Base-by-base conservation (phyloP, 2,113 vertebrate species). In the Hippolais icterina region DNA sequence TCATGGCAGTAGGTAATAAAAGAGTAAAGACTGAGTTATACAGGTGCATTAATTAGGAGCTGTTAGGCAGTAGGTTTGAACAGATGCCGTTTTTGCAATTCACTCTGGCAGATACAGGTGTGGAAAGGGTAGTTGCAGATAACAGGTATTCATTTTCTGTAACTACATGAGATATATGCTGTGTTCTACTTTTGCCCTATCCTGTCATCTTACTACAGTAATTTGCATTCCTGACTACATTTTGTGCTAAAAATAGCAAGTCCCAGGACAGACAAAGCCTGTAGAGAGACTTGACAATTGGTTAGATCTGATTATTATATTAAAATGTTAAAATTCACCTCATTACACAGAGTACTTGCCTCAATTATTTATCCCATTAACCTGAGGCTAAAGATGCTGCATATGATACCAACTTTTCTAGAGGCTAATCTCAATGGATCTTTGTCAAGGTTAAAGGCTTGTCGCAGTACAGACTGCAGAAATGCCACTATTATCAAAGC, bases 291-390 rank as follows among this genome's bases (percentile, higher is more conserved):
- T 60, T 88, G 78, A 80, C 81, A 95, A 96, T 80, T 87, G 60
- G 57, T 86, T 95, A 92, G 72, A 92, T 84, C 64, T 79, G 75
- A 92, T 95, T 97, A 95, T 94, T 95, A 69, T 60, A 95, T 94
- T 96, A 75, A 95, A 96, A 95, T 91, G 87, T 91, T 94, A 90
- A 84, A 95, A 96, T 89, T 96, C 94, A 93, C 80, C 77, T 97
- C 75, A 93, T 96, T 97, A 97, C 39, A 65, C 49, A 88, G n/a
- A 8, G 4, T 86, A 92, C 64, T 87, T 95, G 22, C 59, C 61
- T 97, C 94, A 96, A 96, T 96, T 96, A 97, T 96, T 95, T 97
- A 96, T 96, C 50, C 61, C 54, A 97, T 96, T 96, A 97, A 91
- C 93, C 81, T 95, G 47, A 91, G 90, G 83, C 59, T 95, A 95